A percentile compares a stretch with the other conserved stretches of the same genome.
Evolutionary conservation across 2,113 vertebrate species (phyloP).

Genomic region (Paradoxurus hermaphroditus): DNA sequence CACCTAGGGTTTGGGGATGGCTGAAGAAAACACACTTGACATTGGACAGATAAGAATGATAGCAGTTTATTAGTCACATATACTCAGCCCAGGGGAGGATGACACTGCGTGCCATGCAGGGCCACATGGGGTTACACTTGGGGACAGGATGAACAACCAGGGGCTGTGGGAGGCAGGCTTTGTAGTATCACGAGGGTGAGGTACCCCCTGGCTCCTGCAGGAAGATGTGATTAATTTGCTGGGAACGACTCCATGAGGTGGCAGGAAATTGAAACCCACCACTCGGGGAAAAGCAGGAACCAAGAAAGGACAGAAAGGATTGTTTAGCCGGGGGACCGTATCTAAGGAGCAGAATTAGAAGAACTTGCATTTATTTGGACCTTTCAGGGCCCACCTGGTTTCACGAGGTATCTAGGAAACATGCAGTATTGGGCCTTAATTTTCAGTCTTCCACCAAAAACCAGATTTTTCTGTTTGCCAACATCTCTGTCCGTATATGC

Average conservation of each 20-base stretch:
- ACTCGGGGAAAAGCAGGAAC: background rate
- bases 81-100: background rate
- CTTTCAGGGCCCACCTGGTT: background rate
- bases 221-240: background rate
- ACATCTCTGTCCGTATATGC: background rate
- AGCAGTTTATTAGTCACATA: background rate
- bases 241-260: background rate
- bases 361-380: background rate
- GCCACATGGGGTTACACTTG: background rate
- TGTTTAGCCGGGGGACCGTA: background rate
- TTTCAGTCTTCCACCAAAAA: background rate
- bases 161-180: background rate
- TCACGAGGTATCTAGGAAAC: background rate
- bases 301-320: background rate
- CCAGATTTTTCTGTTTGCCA: background rate
- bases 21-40: background rate
- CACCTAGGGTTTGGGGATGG: background rate
- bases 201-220: background rate
- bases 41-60: background rate
- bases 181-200: background rate
- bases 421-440: background rate
- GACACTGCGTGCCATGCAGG: background rate
- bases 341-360: background rate
- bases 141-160: background rate
- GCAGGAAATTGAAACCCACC: background rate